Conservation (phyloP, 2,888 invertebrate species). For the Erebia aethiops region DNA sequence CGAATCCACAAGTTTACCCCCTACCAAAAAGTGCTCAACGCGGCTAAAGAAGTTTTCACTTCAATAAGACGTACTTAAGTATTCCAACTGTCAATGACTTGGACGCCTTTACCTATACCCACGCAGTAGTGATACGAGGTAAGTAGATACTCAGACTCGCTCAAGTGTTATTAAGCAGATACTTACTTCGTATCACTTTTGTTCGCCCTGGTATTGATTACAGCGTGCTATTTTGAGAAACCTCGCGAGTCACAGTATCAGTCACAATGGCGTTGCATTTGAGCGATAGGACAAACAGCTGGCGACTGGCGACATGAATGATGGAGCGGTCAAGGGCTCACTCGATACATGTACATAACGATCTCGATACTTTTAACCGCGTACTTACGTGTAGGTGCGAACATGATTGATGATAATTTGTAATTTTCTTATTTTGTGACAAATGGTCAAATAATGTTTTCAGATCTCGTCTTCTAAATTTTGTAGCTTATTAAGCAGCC, state of each 20-base stretch:
- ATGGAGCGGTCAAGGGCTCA: slow-evolving; percentile 53
- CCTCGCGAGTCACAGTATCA: slow-evolving; percentile 24
- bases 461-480: too few species aligned
- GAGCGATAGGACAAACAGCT: slow-evolving; percentile 45
- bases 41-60: too few species aligned
- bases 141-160: too few species aligned
- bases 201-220: slow-evolving; percentile 25
- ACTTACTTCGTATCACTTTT: not conserved
- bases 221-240: slow-evolving; percentile 28
- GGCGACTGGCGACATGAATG: slow-evolving; percentile 47
- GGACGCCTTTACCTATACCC: too few species aligned
- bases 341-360: slow-evolving; percentile 51
- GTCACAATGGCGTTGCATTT: slow-evolving; percentile 33
- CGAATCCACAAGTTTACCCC: too few species aligned
- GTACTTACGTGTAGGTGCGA: not conserved
- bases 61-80: too few species aligned
- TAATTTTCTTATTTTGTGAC: not conserved
- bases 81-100: too few species aligned
- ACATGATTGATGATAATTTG: slow-evolving; percentile 4
- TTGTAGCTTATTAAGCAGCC: too few species aligned
- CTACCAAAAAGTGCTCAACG: too few species aligned
- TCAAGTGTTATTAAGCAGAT: too few species aligned
- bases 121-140: too few species aligned
- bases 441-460: not conserved
- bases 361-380: slow-evolving; percentile 47